phyloP scores from a whole-genome alignment of 2,113 vertebrate genomes.

The Rafetus swinhoei region DNA sequence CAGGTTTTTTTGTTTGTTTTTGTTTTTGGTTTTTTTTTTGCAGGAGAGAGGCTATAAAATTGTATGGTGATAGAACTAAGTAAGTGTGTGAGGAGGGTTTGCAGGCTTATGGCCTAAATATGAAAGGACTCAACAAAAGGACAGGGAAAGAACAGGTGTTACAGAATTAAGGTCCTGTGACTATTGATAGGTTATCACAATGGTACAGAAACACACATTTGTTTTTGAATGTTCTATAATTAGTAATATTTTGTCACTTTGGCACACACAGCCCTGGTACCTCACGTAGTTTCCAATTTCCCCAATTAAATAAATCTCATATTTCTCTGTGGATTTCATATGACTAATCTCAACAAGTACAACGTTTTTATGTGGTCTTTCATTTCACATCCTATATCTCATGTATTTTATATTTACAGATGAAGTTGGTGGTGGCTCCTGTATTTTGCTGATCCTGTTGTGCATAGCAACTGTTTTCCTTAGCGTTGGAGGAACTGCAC shows the following conservation, averaged over 20 bases:
- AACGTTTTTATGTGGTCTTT: background rate
- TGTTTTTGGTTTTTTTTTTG: background rate
- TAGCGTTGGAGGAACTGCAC: slow-evolving; percentile 91
- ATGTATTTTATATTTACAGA: slow-evolving; percentile 79
- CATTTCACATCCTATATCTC: slow-evolving; percentile 10
- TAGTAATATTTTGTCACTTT: background rate
- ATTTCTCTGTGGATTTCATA: fast-evolving
- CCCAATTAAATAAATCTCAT: background rate
- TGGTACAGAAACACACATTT: background rate
- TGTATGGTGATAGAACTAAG: background rate
- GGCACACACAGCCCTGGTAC: background rate
- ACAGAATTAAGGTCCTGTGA: background rate
- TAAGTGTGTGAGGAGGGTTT: background rate
- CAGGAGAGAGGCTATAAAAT: background rate
- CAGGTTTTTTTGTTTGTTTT: background rate
- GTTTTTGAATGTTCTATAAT: background rate
- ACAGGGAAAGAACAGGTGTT: background rate
- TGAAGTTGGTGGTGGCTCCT: slow-evolving; percentile 90
- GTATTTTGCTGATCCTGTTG: slow-evolving; percentile 89
- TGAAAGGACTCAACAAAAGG: background rate
- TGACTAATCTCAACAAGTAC: background rate
- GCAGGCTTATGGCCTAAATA: background rate
- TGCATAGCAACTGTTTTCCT: slow-evolving; percentile 93
- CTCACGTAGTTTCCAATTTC: background rate
- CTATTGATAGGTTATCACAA: background rate